Evolutionary conservation across 2,888 invertebrate genomes (phyloP), one percentile per base, ranked within the genome.

Genomic region (Parapristionchus giblindavisi): DNA sequence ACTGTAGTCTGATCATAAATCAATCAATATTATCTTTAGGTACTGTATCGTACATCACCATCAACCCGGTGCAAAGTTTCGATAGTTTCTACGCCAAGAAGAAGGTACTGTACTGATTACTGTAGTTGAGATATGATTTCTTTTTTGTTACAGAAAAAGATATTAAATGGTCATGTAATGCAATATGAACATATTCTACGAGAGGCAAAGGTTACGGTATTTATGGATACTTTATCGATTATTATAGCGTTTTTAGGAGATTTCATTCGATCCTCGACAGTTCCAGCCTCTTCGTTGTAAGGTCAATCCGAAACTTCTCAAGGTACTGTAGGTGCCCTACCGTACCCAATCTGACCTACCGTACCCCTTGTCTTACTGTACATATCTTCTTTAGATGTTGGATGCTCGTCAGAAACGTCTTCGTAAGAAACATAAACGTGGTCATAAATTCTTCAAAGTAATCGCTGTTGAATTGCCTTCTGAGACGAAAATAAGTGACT

Each of bases 281-380:
- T 38, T 17, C 0, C 38, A 40, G 14, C 63, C 63, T 1, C 40
- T 63, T n/a, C 63, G 63, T 27, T 63, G 63, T 29, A 63, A 63
- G 40, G 63, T 29, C 40, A 63, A 63, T n/a, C 63, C 63, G 27
- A 63, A 63, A 17, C 63, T 63, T 14, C 63, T 63, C 63, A 63
- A 63, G 63, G 63, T 63, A n/a, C n/a, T n/a, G n/a, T n/a, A n/a
- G n/a, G n/a, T n/a, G n/a, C n/a, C n/a, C n/a, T n/a, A n/a, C n/a
- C n/a, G 43, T 60, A 60, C 60, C 36, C n/a, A 36, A 36, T 6
- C 34, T n/a, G n/a, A n/a, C n/a, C n/a, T 36, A n/a, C 17, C 21
- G 21, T 60, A 63, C 40, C 63, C 58, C 1, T 17, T 58, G 14
- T 1, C 32, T n/a, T 34, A 58, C 58, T 34, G 34, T 58, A n/a